Base-by-base conservation (phyloP, 1,140 invertebrate genomes). In the Eriocheir sinensis region DNA sequence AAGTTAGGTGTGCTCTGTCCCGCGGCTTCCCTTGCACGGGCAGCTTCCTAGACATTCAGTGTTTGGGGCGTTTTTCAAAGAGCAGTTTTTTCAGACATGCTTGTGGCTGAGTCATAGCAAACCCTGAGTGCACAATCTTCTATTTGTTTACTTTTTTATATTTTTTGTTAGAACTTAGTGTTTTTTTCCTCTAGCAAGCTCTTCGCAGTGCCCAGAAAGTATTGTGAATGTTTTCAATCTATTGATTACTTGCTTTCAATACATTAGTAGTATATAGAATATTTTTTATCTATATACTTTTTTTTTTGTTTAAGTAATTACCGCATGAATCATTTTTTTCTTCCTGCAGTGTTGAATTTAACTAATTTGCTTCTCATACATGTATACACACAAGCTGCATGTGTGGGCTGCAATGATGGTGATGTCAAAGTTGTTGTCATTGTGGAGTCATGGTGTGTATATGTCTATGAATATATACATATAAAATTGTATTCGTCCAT, bases 1-100 rank as follows among this genome's bases (percentile, higher is more conserved):
- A 97, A 97, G 97, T 97, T 96, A 94, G 86, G 95, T 83, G 91
- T 32, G 72, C 79, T 85, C 40, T 94, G 41, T 72, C 32, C 41
- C 93, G 30, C 60, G 38, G 81, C 89, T 91, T 93, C 79, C 30
- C 21, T n/a, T 72, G 92, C 92, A 88, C 34, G 40, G 6, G 27
- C 36, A 72, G 53, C 53, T 90, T 90, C 60, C 48, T 90, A 90
- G 89, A 90, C 6, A 90, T n/a, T 12, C 27, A 40, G 1, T 90
- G 9, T 36, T 90, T 90, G 8, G 32, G 3, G 12, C 15, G 41
- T 53, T 89, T 90, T 72, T 90, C 30, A 44, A 8, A 12, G 53
- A 21, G 40, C 6, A 30, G n/a, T 89, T 53, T 89, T 32, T 90
- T n/a, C 53, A 32, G 85, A 88, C 89, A 40, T 93, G 93, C 93